A percentile compares a stretch with the other conserved stretches of the same genome.
phyloP scores from a whole-genome alignment of 23 tunicate genomes.

The Diplosoma virens region DNA sequence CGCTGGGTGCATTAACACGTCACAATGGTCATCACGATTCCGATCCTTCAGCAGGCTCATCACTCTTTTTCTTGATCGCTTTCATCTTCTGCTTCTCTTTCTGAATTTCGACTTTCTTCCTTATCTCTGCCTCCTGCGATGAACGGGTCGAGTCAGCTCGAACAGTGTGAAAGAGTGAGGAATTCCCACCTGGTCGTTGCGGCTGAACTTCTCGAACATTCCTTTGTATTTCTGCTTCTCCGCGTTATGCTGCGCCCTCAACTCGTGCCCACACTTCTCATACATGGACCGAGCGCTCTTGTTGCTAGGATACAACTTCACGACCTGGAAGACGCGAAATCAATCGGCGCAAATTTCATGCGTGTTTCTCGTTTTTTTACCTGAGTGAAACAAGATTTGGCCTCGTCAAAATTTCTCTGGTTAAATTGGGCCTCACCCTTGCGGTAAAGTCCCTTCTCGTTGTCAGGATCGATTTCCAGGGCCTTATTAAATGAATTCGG shows the following conservation, averaged over 20 bases:
- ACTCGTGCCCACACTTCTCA: not conserved
- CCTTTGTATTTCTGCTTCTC: constrained; percentile 50
- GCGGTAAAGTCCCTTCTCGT: constrained; percentile 80
- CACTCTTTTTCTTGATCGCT: constrained; percentile 36
- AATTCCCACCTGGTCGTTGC: constrained; percentile 53
- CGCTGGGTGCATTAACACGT: too few species aligned
- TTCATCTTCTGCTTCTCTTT: constrained; percentile 33
- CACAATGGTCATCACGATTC: too few species aligned
- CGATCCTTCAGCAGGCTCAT: too few species aligned
- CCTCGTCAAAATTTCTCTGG: constrained; percentile 37
- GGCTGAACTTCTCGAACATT: constrained; percentile 78
- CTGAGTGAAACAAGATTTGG: constrained; percentile 40
- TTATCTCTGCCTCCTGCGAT: constrained; percentile 31
- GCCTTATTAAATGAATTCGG: constrained; percentile 70
- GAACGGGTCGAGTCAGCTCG: too few species aligned
- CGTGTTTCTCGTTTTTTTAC: too few species aligned
- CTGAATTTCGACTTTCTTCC: constrained; percentile 33
- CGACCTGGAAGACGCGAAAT: constrained; percentile 17
- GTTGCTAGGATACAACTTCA: constrained; percentile 49
- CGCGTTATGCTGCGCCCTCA: constrained; percentile 30
- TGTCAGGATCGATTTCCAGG: constrained; percentile 54
- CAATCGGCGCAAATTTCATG: too few species aligned
- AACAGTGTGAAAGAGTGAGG: too few species aligned
- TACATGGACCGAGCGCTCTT: constrained; percentile 10
- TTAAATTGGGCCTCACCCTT: constrained; percentile 34